Base-by-base conservation (phyloP, 2,888 invertebrate species). In the Parascotia fuliginaria region DNA sequence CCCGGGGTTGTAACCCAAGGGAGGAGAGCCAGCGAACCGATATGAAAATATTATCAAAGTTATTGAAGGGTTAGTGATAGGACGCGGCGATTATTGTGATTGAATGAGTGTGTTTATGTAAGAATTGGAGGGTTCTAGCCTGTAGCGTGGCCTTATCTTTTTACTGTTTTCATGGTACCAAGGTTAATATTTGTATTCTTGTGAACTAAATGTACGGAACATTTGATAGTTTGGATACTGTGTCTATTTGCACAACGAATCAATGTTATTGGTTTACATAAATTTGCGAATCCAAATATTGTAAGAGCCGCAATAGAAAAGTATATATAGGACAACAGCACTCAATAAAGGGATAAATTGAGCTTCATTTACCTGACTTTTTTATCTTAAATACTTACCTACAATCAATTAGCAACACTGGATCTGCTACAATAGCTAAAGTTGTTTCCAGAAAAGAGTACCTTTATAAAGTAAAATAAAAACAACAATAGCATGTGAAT, bases 31-130 rank as follows among this genome's bases (percentile, higher is more conserved):
- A 52, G 68, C 64, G 68, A 42, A 42, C 29, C 51, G 47, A 55
- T 55, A 55, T 52, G 58, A 59, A 61, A 61, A 65, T 68, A 60
- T 65, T 65, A 65, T 58, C 52, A 55, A 62, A 68, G 43, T 67
- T 67, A 68, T 68, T 60, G 66, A 59, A 70, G 70, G 68, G 64
- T 52, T 50, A 51, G 54, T 49, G 43, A 50, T 52, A 53, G 27
- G 60, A 62, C 46, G 65, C 31, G 47, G 52, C 64, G 60, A 66
- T 65, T 64, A 65, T 63, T 63, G 65, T 65, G 57, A 65, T 65
- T 65, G 65, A 57, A 63, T 63, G 60, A 54, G 42, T 37, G 54
- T 60, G 61, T 60, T 65, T 53, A 60, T 52, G 39, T 53, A 48
- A 31, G 36, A 32, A 7, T n/a, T 14, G 28, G 22, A 40, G 42